A percentile compares a stretch with the other conserved stretches of the same genome.
These are phyloP conservation scores for Paragorgia papillata DNA, from an alignment of 92 coral and sea anemone genomes.

Conservation along the genomic window DNA sequence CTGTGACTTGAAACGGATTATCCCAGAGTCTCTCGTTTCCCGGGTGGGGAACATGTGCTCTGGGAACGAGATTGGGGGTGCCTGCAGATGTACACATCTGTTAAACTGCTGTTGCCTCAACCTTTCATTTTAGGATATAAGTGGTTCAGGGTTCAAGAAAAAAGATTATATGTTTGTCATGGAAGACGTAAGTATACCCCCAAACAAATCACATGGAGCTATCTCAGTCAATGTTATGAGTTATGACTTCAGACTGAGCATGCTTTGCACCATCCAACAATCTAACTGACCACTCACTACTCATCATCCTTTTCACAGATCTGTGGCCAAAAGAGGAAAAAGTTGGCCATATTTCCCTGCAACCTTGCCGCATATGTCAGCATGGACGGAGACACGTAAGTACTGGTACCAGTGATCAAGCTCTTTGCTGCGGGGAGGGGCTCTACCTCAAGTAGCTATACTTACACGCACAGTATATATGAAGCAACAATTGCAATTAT, in stretches of 20 bases:
- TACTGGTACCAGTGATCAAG: background rate
- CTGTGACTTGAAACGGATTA: no score
- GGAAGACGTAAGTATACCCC: slow-evolving; percentile 96
- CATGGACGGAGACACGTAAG: slow-evolving; percentile 77
- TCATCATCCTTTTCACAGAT: background rate
- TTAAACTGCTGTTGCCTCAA: no score
- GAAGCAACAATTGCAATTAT: no score
- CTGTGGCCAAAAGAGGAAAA: slow-evolving; percentile 79
- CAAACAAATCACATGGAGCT: background rate
- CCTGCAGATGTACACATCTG: no score
- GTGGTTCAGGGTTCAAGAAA: slow-evolving; percentile 72
- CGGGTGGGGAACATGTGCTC: no score
- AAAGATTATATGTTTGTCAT: slow-evolving; percentile 95
- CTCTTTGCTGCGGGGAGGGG: background rate
- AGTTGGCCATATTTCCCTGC: slow-evolving; percentile 96
- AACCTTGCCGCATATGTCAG: slow-evolving; percentile 89
- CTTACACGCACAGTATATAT: no score
- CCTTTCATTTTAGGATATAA: slow-evolving; percentile 59
- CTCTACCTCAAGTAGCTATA: no score
- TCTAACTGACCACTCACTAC: background rate
- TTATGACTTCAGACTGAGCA: background rate
- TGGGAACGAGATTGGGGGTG: no score
- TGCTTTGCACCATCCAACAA: background rate
- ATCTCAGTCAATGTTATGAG: no score
- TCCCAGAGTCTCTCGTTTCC: no score